Percentiles rank a stretch among this genome's conserved stretches.
Evolutionary conservation across 2,888 invertebrate genomes (phyloP).

Genomic region (Blomia tropicalis): DNA sequence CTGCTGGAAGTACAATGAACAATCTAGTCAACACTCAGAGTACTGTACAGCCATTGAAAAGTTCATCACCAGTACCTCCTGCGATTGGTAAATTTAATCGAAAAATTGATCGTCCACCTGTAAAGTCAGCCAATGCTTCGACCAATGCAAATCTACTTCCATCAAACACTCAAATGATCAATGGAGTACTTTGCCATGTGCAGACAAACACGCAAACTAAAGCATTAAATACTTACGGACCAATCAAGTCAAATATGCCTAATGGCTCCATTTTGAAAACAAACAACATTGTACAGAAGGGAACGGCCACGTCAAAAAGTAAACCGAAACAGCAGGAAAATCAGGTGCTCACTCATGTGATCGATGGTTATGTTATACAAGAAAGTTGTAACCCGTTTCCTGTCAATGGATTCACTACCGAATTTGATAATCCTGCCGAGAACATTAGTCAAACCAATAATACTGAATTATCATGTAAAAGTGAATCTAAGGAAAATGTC

Average conservation of each 20-base stretch:
- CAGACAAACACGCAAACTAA: slow-evolving; percentile 49
- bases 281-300: slow-evolving; percentile 41
- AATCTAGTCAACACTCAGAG: neutral
- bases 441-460: neutral
- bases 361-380: slow-evolving; percentile 89
- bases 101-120: neutral
- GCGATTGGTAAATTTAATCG: neutral
- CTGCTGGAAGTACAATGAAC: neutral
- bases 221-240: slow-evolving; percentile 90
- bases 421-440: neutral
- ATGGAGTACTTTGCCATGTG: neutral
- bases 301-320: slow-evolving; percentile 64
- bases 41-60: neutral
- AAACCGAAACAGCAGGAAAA: slow-evolving; percentile 5
- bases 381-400: slow-evolving; percentile 49
- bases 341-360: slow-evolving; percentile 84
- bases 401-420: slow-evolving; percentile 33
- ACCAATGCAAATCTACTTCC: neutral
- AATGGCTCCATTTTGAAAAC: neutral
- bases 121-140: too few relatives aligned
- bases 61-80: neutral
- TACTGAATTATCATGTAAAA: too few relatives aligned
- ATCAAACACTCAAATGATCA: neutral
- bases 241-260: slow-evolving; percentile 47
- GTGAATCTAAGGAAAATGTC: neutral